Conservation (phyloP, 2,113 vertebrate species). For the Corythornis cristatus region DNA sequence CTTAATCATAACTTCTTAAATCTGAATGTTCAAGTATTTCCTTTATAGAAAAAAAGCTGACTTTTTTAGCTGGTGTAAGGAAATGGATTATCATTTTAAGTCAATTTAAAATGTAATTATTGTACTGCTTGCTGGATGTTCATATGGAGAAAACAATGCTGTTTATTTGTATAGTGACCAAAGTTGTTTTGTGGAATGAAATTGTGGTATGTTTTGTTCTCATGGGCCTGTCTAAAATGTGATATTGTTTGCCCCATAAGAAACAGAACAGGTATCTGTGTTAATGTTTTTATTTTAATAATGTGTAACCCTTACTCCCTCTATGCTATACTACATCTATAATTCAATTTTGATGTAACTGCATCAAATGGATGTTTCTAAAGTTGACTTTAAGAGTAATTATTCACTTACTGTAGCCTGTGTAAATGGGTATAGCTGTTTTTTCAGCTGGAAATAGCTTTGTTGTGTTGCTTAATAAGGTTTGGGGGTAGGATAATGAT, state of each 20-base stretch:
- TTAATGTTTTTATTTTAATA: not conserved
- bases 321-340: not conserved
- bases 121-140: not conserved
- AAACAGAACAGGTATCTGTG: not conserved
- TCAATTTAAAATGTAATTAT: not conserved
- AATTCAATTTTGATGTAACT: not conserved
- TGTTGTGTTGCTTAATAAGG: not conserved
- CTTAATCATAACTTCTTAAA: not conserved
- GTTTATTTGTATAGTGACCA: not conserved
- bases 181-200: not conserved
- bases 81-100: not conserved
- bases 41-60: not conserved
- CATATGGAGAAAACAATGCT: not conserved
- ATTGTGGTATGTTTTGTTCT: not conserved
- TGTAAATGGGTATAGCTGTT: not conserved
- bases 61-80: not conserved
- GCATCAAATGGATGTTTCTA: not conserved
- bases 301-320: not conserved
- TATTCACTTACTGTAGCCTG: not conserved
- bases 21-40: not conserved
- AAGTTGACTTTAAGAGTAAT: not conserved
- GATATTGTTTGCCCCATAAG: not conserved
- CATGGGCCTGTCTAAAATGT: not conserved
- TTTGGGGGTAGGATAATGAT: not conserved
- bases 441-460: conserved; percentile 17